Evolutionary conservation across 2,888 invertebrate species (phyloP), one percentile per base, ranked within the genome.

Genomic region (Alsophila aescularia): DNA sequence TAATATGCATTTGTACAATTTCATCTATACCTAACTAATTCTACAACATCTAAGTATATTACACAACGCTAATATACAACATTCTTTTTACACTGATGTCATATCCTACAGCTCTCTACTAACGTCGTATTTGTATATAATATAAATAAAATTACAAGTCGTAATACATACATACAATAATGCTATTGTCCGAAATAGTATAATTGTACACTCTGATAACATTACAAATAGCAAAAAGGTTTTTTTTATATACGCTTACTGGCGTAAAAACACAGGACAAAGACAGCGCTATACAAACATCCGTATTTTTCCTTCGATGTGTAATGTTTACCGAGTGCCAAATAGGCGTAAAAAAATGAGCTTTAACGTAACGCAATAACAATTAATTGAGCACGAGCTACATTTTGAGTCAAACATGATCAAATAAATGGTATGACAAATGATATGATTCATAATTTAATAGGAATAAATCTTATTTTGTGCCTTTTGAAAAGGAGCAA

Each of bases 1-100:
- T 83, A 83, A 87, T 86, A 90, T 87, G 89, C 87, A 82, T 90
- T 89, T 91, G 90, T 91, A 91, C 90, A 91, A 88, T 90, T 90
- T 87, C 79, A 79, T 83, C 90, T 91, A 91, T 83, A 78, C 86
- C 90, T 90, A 90, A 77, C 89, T 90, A 90, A 78, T 13, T 62
- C 87, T 87, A 88, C 81, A 73, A 87, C 83, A 73, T 77, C 84
- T 87, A 88, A 87, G 82, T 90, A 90, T 90, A 85, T 83, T 87
- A 90, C 87, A 90, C 83, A 84, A 81, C 75, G 77, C 87, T 88
- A 88, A 81, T 86, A 75, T 90, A 90, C 87, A 90, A 81, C 82
- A 87, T 85, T 84, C 74, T 90, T 90, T 90, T 88, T 90, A 89
- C 90, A 90, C 73, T 78, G 79, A 85, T 80, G 82, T 78, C 66